A percentile compares a stretch with the other conserved stretches of the same genome.
phyloP scores from a whole-genome alignment of 2,888 invertebrate genomes.

The Cryptus viduatorius region DNA sequence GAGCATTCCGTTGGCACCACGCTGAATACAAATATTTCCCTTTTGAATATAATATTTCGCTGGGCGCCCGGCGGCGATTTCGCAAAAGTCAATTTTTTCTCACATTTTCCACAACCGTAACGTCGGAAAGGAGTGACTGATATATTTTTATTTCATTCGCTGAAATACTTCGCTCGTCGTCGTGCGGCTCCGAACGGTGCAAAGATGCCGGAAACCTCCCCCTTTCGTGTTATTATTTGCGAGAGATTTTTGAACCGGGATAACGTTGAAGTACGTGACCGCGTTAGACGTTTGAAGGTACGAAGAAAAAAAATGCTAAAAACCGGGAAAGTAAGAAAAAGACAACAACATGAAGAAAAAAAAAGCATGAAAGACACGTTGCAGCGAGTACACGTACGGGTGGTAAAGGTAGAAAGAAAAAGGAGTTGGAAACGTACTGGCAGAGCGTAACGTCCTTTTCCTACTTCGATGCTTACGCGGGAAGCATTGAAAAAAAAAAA shows the following conservation, averaged over 20 bases:
- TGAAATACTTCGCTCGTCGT: too few relatives aligned
- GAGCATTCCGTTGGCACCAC: neutral
- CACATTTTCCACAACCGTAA: too few relatives aligned
- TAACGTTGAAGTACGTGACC: neutral
- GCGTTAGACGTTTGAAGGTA: constrained; percentile 1
- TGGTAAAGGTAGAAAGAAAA: neutral
- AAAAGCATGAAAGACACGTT: neutral
- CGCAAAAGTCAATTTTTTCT: too few relatives aligned
- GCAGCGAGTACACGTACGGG: neutral
- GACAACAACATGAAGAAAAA: too few relatives aligned
- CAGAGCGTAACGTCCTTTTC: neutral
- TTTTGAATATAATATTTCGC: too few relatives aligned
- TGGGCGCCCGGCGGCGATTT: too few relatives aligned
- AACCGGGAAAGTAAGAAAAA: neutral
- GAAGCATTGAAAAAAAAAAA: neutral
- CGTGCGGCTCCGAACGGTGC: too few relatives aligned
- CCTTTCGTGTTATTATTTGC: neutral
- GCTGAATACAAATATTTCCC: too few relatives aligned
- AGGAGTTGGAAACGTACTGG: neutral
- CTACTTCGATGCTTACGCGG: neutral
- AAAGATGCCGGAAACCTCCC: too few relatives aligned
- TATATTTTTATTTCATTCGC: too few relatives aligned
- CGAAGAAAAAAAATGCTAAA: neutral
- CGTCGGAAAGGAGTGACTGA: too few relatives aligned
- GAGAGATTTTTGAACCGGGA: neutral